Percentiles rank a stretch among this genome's conserved stretches.
Conservation (phyloP, 2,888 invertebrate genomes). For the Aspidapion aeneum region DNA sequence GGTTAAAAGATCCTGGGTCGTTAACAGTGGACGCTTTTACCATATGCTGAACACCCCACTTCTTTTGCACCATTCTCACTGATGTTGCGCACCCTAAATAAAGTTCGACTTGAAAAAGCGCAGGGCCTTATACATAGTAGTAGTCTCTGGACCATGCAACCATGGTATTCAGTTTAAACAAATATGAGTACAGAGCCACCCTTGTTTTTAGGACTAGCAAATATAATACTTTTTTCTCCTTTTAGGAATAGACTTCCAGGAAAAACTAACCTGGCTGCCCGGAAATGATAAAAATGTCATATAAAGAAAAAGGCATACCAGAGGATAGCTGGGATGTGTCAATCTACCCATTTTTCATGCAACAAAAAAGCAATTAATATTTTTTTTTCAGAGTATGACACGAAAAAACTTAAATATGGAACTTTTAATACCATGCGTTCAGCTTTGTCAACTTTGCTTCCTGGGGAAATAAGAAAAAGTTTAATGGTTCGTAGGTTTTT, state of each 20-base stretch:
- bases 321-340: background rate
- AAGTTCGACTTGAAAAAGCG: background rate
- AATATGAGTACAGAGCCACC: background rate
- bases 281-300: background rate
- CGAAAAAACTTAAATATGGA: background rate
- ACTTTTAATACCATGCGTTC: conserved; percentile 12
- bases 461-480: background rate
- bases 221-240: background rate
- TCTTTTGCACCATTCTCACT: background rate
- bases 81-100: background rate
- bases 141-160: background rate
- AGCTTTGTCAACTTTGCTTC: background rate
- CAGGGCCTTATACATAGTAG: background rate
- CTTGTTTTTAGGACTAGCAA: background rate
- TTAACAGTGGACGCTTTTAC: background rate
- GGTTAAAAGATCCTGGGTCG: background rate
- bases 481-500: conserved; percentile 16
- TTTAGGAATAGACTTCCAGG: background rate
- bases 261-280: background rate
- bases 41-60: background rate
- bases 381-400: background rate
- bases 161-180: background rate
- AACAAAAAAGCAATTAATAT: background rate
- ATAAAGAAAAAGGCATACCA: background rate
- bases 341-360: background rate